Evolutionary conservation across 92 coral and sea anemone species (phyloP).

Genomic region (Umimayanthus kanabou): DNA sequence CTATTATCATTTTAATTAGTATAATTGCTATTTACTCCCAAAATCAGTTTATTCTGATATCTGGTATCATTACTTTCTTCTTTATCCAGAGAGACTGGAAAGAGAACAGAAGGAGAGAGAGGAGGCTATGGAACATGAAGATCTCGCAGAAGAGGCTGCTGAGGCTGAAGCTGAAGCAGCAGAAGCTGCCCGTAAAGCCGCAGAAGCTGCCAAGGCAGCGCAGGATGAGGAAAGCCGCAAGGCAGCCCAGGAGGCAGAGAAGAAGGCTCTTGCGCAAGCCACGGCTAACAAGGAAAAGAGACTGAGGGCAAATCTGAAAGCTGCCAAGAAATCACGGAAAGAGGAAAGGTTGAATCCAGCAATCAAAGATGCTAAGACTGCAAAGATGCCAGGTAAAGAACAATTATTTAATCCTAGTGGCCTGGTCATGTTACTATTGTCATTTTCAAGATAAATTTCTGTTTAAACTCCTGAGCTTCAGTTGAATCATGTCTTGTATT

Average conservation of each 20-base stretch:
- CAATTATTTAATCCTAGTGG: too few relatives aligned
- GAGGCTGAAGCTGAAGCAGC: slow-evolving; percentile 96
- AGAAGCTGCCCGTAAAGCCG: slow-evolving; percentile 89
- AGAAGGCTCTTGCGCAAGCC: slow-evolving; percentile 97
- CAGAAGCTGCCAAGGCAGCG: slow-evolving; percentile 89
- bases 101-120: slow-evolving; percentile 78
- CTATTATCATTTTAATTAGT: too few relatives aligned
- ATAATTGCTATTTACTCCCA: too few relatives aligned
- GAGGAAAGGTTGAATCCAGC: slow-evolving; percentile 81
- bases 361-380: slow-evolving; percentile 83
- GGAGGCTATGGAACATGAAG: slow-evolving; percentile 98
- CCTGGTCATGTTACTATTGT: neutral
- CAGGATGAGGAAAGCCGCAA: slow-evolving; percentile 87
- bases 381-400: slow-evolving; percentile 88
- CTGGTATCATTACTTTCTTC: neutral
- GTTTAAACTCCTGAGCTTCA: too few relatives aligned
- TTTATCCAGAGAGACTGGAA: slow-evolving; percentile 77
- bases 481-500: too few relatives aligned
- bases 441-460: neutral
- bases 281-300: slow-evolving; percentile 92
- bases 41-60: too few relatives aligned
- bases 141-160: slow-evolving; percentile 94
- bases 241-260: slow-evolving; percentile 97
- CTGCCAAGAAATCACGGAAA: slow-evolving; percentile 88
- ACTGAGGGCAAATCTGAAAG: slow-evolving; percentile 89